Evolutionary conservation across 1,140 invertebrate species (phyloP).

Genomic region (Pollicipes pollicipes): DNA sequence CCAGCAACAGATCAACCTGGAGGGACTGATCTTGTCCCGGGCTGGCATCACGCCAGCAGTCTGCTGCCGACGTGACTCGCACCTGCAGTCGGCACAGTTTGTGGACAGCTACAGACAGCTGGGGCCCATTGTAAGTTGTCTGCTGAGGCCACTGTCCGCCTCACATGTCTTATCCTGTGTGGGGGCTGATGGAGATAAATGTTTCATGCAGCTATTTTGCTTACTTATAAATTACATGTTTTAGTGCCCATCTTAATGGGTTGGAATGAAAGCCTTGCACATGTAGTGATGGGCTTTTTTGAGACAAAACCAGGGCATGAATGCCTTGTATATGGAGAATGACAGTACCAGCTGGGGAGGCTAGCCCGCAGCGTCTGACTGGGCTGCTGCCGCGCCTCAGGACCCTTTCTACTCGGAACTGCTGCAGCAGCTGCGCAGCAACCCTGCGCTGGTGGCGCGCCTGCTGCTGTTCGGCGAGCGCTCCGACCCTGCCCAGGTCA

Average conservation of each 20-base stretch:
- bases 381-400: slow-evolving; percentile 28
- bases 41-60: slow-evolving; percentile 50
- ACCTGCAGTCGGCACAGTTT: slow-evolving; percentile 59
- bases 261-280: too few relatives aligned
- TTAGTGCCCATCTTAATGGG: too few relatives aligned
- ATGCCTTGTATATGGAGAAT: too few relatives aligned
- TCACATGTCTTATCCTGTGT: slow-evolving; percentile 17
- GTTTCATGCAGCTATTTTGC: slow-evolving; percentile 13
- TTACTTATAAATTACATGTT: too few relatives aligned
- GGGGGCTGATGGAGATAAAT: slow-evolving; percentile 22
- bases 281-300: slow-evolving; percentile 1
- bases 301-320: too few relatives aligned
- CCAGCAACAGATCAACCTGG: slow-evolving; percentile 66
- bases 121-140: slow-evolving; percentile 43
- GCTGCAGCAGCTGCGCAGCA: slow-evolving; percentile 51
- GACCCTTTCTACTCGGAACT: slow-evolving; percentile 61
- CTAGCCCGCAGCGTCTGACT: slow-evolving; percentile 6
- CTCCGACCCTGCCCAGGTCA: slow-evolving; percentile 37
- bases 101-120: slow-evolving; percentile 72
- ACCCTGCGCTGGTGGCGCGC: slow-evolving; percentile 57
- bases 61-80: slow-evolving; percentile 56
- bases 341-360: too few relatives aligned
- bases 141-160: slow-evolving; percentile 18
- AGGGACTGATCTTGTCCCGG: slow-evolving; percentile 52
- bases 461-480: slow-evolving; percentile 41